phyloP scores from a whole-genome alignment of 2,797 vertebrate species.

The Phalloptychus januarius region DNA sequence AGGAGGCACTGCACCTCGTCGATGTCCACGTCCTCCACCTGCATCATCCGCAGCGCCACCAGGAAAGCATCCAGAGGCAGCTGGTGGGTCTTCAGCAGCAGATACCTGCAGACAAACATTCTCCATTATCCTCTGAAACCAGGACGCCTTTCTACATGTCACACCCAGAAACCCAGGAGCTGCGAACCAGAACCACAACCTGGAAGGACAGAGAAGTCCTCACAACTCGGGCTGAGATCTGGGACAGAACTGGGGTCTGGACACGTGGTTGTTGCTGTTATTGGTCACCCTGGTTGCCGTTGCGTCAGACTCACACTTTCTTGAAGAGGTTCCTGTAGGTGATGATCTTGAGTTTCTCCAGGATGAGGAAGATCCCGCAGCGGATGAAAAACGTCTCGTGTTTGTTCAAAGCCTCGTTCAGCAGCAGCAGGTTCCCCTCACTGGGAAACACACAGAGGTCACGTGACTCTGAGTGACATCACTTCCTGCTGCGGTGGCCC shows the following conservation, averaged over 20 bases:
- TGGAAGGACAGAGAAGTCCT: not conserved
- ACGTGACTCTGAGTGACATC: not conserved
- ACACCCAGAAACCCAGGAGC: not conserved
- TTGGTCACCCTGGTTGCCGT: not conserved
- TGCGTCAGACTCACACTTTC: slow-evolving; percentile 89
- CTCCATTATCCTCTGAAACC: not conserved
- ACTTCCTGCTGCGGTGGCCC: not conserved
- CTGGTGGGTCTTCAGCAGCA: slow-evolving; percentile 92
- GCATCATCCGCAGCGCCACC: slow-evolving; percentile 91
- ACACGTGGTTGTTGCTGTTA: not conserved
- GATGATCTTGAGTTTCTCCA: slow-evolving; percentile 98
- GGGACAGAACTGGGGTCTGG: too few relatives aligned
- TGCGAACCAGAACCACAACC: not conserved
- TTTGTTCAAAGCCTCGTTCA: slow-evolving; percentile 90
- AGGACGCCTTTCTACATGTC: too few relatives aligned
- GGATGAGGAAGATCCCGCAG: slow-evolving; percentile 97
- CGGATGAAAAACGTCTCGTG: slow-evolving; percentile 98
- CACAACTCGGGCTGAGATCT: too few relatives aligned
- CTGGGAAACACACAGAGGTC: slow-evolving; percentile 67
- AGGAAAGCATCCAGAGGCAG: slow-evolving; percentile 94
- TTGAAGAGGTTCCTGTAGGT: slow-evolving; percentile 98
- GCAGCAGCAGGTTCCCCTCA: slow-evolving; percentile 92
- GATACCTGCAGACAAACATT: slow-evolving; percentile 78
- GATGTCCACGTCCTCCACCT: slow-evolving; percentile 92
- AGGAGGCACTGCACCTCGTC: slow-evolving; percentile 97